Conservation (phyloP, 2,797 vertebrate species). For the Orientallactaga sibirica region DNA sequence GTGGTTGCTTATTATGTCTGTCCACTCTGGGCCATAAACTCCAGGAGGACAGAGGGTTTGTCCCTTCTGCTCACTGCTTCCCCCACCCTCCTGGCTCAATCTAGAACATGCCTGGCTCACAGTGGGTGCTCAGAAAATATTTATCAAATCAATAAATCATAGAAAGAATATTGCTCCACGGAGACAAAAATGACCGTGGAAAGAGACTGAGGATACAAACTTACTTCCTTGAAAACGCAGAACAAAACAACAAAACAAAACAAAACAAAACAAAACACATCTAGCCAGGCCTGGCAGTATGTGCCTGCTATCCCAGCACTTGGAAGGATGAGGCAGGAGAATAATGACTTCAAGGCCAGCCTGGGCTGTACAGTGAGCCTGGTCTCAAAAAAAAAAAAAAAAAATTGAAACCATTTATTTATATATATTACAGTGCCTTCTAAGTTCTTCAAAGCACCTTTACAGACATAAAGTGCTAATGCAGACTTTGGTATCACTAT, state of each 20-base stretch:
- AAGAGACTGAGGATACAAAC: not conserved
- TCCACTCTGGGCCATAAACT: not conserved
- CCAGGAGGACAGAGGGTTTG: not conserved
- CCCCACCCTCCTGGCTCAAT: no score
- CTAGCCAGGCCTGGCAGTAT: no score
- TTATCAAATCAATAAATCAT: not conserved
- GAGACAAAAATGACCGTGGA: not conserved
- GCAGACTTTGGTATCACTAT: rapidly evolving
- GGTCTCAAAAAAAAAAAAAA: not conserved
- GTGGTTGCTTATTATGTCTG: not conserved
- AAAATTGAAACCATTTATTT: not conserved
- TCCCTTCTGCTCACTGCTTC: not conserved
- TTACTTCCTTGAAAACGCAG: not conserved
- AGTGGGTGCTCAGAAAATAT: not conserved
- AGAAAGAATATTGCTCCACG: not conserved
- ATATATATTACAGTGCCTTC: not conserved
- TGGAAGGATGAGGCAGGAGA: not conserved
- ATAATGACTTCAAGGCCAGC: not conserved
- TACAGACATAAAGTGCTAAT: not conserved
- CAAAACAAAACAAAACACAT: not conserved
- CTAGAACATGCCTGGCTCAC: not conserved
- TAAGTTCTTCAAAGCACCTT: not conserved
- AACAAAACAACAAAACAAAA: not conserved
- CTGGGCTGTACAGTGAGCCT: not conserved
- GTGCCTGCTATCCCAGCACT: no score